phyloP scores from a whole-genome alignment of 2,888 invertebrate species.

The Trichacis sp. region DNA sequence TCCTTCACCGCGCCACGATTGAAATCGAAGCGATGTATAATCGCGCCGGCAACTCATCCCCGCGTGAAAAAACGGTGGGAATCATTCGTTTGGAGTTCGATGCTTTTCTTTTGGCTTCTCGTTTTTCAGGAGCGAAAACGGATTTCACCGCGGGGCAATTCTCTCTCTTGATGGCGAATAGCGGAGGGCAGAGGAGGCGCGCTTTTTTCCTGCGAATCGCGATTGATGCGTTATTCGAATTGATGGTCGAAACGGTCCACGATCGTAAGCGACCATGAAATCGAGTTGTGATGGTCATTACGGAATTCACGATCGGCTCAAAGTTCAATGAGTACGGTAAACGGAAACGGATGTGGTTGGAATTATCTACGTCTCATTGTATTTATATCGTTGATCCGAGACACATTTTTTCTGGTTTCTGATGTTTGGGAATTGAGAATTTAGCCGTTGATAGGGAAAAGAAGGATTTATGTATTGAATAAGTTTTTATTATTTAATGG shows the following conservation, averaged over 20 bases:
- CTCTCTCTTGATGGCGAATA: not conserved
- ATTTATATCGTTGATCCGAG: too few relatives aligned
- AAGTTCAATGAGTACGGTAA: slow-evolving; percentile 15
- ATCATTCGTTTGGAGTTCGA: not conserved
- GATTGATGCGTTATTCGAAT: slow-evolving; percentile 14
- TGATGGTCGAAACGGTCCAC: slow-evolving; percentile 14
- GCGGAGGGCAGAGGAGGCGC: too few relatives aligned
- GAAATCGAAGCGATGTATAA: slow-evolving; percentile 40
- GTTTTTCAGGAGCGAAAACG: slow-evolving; percentile 7
- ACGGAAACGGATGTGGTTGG: slow-evolving; percentile 39
- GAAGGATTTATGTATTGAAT: too few relatives aligned
- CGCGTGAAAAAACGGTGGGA: slow-evolving; percentile 22
- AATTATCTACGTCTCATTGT: too few relatives aligned
- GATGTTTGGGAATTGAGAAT: too few relatives aligned
- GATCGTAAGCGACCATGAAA: slow-evolving; percentile 27
- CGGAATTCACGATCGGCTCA: slow-evolving; percentile 4
- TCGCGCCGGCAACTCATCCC: slow-evolving; percentile 35
- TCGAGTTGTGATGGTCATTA: slow-evolving; percentile 12
- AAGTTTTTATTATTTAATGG: too few relatives aligned
- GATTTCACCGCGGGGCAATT: not conserved
- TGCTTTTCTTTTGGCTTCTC: slow-evolving; percentile 8
- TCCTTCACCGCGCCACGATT: slow-evolving; percentile 39
- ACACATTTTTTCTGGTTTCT: too few relatives aligned
- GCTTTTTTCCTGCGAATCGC: not conserved
- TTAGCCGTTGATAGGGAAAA: too few relatives aligned